These are phyloP conservation scores for Oligia latruncula DNA, from an alignment of 2,888 invertebrate genomes.

Conservation along the genomic window DNA sequence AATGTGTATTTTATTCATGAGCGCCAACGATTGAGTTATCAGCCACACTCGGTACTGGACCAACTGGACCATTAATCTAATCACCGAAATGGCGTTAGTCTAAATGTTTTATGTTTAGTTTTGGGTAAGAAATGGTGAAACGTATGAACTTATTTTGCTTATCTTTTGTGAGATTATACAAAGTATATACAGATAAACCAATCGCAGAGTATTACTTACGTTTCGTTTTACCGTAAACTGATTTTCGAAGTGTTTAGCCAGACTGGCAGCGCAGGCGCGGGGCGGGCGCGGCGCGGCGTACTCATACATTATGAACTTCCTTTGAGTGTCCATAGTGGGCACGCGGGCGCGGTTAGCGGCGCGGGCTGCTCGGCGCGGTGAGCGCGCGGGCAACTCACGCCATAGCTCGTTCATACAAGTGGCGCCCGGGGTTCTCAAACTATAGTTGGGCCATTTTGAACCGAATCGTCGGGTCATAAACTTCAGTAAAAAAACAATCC, in stretches of 20 bases:
- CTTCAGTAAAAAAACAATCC: too few relatives aligned
- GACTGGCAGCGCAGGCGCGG: too few relatives aligned
- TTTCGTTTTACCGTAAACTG: not conserved
- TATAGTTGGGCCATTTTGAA: too few relatives aligned
- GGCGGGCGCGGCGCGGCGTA: too few relatives aligned
- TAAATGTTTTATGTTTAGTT: slow-evolving; percentile 57
- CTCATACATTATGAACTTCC: too few relatives aligned
- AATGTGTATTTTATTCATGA: slow-evolving; percentile 85
- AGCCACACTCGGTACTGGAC: slow-evolving; percentile 61
- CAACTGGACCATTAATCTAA: slow-evolving; percentile 66
- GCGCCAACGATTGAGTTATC: slow-evolving; percentile 81
- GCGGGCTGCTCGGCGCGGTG: too few relatives aligned
- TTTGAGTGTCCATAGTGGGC: too few relatives aligned
- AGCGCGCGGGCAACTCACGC: too few relatives aligned
- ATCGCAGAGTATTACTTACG: not conserved
- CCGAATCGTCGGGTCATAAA: too few relatives aligned
- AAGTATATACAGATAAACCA: not conserved
- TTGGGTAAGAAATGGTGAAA: slow-evolving; percentile 6
- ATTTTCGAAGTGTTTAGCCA: not conserved
- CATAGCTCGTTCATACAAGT: too few relatives aligned
- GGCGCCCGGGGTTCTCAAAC: too few relatives aligned
- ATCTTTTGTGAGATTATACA: not conserved
- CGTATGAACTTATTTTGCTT: not conserved
- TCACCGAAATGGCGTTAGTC: slow-evolving; percentile 66
- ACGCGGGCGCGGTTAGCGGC: too few relatives aligned